Percentiles rank a stretch among this genome's conserved stretches.
These are phyloP conservation scores for Ictalurus furcatus DNA, from an alignment of 2,113 vertebrate genomes.

Conservation along the genomic window DNA sequence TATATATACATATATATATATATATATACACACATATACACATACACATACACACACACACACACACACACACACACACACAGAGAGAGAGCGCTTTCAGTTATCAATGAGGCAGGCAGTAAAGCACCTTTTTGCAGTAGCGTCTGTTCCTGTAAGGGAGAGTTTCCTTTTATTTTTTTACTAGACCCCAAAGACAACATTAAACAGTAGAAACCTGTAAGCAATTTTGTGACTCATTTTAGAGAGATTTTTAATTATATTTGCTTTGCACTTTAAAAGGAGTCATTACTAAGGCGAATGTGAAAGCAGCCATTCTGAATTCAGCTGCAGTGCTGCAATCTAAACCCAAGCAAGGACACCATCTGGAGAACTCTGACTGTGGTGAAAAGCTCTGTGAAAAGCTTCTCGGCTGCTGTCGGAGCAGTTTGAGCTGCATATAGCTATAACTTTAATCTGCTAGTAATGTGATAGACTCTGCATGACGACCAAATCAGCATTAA, in stretches of 20 bases:
- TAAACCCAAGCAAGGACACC: not conserved
- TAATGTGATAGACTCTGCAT: slow-evolving; percentile 29
- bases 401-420: slow-evolving; percentile 51
- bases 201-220: not conserved
- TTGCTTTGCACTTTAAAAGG: not conserved
- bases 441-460: slow-evolving; percentile 45
- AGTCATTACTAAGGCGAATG: not conserved
- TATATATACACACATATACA: too few relatives aligned
- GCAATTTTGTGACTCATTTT: not conserved
- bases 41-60: not conserved
- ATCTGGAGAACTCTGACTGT: not conserved
- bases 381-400: not conserved
- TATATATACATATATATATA: too few relatives aligned
- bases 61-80: not conserved
- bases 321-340: slow-evolving; percentile 5
- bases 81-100: not conserved
- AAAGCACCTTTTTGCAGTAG: not conserved
- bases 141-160: not conserved
- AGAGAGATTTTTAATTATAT: not conserved
- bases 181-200: not conserved
- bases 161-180: not conserved
- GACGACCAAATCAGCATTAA: slow-evolving; percentile 22
- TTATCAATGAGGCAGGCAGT: not conserved
- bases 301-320: slow-evolving; percentile 4
- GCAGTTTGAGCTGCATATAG: slow-evolving; percentile 20